These are phyloP conservation scores for Acanthosepion pharaonis DNA, from an alignment of 2,888 invertebrate genomes.

Conservation along the genomic window DNA sequence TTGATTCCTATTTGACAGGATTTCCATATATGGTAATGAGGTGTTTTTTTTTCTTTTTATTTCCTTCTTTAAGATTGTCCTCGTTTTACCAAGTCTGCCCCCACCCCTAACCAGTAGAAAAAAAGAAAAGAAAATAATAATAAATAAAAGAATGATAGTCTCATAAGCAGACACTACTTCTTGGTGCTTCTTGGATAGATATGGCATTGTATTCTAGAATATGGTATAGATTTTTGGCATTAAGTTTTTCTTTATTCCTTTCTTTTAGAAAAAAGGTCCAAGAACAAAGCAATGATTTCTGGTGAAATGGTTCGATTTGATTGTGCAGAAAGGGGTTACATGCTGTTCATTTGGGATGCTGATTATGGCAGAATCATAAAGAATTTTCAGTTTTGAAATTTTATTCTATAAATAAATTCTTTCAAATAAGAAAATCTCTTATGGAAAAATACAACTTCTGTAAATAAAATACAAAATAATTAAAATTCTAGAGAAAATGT, in stretches of 20 bases:
- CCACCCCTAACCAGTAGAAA: background rate
- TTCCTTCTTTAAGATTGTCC: background rate
- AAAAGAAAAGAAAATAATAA: background rate
- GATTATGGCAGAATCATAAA: background rate
- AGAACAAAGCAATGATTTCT: background rate
- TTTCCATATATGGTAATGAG: slow-evolving; percentile 33
- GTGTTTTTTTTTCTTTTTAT: background rate
- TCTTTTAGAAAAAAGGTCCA: background rate
- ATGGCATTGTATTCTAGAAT: background rate
- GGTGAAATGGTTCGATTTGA: background rate
- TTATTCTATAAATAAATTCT: background rate
- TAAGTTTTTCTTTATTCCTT: background rate
- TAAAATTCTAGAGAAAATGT: too few species aligned
- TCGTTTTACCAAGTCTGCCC: background rate
- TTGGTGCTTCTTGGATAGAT: background rate
- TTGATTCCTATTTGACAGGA: slow-evolving; percentile 12
- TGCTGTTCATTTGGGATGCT: background rate
- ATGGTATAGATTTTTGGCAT: background rate
- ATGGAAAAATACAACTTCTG: background rate
- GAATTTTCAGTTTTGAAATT: background rate
- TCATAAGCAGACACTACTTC: background rate
- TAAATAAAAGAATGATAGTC: background rate
- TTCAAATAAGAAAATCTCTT: background rate
- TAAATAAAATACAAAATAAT: too few species aligned
- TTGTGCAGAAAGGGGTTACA: background rate